Evolutionary conservation across 2,888 invertebrate species (phyloP).

Genomic region (Thereva nobilitata): DNA sequence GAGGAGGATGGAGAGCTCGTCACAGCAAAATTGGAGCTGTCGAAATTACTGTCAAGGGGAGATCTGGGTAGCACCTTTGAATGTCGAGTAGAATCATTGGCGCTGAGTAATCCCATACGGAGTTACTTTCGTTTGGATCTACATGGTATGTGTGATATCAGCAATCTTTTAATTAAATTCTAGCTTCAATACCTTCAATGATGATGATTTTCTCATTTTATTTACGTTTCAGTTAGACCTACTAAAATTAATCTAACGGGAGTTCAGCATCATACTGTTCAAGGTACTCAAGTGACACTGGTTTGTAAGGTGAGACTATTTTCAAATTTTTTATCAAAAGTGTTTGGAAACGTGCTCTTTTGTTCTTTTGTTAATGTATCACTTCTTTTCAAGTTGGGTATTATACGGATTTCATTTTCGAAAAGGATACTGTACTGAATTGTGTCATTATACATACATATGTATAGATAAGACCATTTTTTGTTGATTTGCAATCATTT

Average conservation of each 20-base stretch:
- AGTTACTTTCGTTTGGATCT: slow-evolving; percentile 63
- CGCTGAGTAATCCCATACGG: slow-evolving; percentile 60
- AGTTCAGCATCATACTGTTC: slow-evolving; percentile 76
- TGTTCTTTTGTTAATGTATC: no score
- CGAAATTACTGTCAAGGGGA: slow-evolving; percentile 66
- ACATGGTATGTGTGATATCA: slow-evolving; percentile 63
- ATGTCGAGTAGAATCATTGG: slow-evolving; percentile 70
- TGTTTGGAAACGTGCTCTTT: no score
- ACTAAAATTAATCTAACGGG: slow-evolving; percentile 76
- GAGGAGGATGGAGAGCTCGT: slow-evolving; percentile 64
- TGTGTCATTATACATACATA: no score
- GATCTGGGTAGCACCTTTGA: slow-evolving; percentile 72
- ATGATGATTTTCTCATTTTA: neutral
- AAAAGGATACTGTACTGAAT: no score
- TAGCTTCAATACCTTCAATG: neutral
- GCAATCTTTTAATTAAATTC: neutral
- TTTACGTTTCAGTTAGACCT: slow-evolving; percentile 72
- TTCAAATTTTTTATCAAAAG: no score
- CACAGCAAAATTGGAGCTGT: slow-evolving; percentile 67
- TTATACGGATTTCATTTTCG: no score
- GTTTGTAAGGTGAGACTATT: slow-evolving; percentile 64
- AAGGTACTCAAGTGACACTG: slow-evolving; percentile 78
- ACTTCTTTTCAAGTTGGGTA: no score
- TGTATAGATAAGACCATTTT: no score
- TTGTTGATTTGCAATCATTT: no score